Evolutionary conservation across 2,888 invertebrate species (phyloP).

Genomic region (Pilophorus perplexus): DNA sequence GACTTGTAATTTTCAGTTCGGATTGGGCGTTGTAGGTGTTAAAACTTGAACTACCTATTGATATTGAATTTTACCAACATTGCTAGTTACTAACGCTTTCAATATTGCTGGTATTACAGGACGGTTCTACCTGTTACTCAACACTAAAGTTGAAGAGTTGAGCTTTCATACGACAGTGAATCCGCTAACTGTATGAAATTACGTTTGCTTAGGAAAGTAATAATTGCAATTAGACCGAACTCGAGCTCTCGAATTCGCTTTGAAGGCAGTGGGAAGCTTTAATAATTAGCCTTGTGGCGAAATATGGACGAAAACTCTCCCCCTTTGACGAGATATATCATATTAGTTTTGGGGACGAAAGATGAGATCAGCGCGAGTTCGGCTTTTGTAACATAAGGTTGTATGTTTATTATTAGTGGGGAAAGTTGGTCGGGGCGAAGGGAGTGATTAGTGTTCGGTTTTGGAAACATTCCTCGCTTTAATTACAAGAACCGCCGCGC

Average conservation of each 20-base stretch:
- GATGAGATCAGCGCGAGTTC: conserved; percentile 14
- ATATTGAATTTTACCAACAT: no score
- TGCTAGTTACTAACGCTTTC: no score
- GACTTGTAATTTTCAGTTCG: no score
- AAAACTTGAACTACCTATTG: no score
- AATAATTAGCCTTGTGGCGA: conserved; percentile 8
- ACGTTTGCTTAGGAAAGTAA: conserved; percentile 6
- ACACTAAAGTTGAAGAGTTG: no score
- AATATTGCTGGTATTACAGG: no score
- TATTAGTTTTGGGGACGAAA: conserved; percentile 23
- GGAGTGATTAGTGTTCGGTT: conserved; percentile 36
- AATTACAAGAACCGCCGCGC: conserved; percentile 31
- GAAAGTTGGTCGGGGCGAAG: conserved; percentile 11
- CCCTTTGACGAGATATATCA: conserved; percentile 15
- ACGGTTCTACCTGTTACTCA: no score
- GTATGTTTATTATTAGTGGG: conserved; percentile 34
- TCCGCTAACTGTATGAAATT: no score
- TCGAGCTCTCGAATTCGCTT: conserved; percentile 1
- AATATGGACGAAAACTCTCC: conserved; percentile 5
- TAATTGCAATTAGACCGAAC: conserved; percentile 11
- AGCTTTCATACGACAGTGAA: no score
- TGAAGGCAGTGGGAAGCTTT: background rate
- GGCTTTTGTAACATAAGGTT: conserved; percentile 33
- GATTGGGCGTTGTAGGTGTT: no score
- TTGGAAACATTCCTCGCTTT: conserved; percentile 36